Conservation (phyloP, 2,113 vertebrate genomes). For the Lynx canadensis region DNA sequence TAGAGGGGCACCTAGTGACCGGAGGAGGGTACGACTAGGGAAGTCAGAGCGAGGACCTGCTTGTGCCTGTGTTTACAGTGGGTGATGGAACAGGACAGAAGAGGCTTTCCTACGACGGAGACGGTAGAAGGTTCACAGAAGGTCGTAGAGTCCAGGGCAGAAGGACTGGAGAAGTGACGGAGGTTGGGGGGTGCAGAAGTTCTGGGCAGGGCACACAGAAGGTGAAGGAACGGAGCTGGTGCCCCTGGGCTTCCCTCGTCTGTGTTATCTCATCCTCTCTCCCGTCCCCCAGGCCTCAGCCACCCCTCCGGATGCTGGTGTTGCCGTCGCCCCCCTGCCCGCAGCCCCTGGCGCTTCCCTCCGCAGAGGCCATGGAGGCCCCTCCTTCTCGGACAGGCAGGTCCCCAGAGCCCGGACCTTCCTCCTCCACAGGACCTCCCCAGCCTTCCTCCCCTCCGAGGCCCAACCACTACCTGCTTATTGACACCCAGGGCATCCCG, state of each 20-base stretch:
- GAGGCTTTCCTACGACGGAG: not conserved
- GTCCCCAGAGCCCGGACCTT: slow-evolving; percentile 60
- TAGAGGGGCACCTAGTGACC: not conserved
- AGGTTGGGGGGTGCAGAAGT: not conserved
- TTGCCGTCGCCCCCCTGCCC: not conserved
- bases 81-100: not conserved
- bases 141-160: not conserved
- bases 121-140: not conserved
- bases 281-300: slow-evolving; percentile 3
- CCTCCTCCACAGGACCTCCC: slow-evolving; percentile 23
- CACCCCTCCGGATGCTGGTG: slow-evolving; percentile 58
- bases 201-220: not conserved
- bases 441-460: slow-evolving; percentile 3
- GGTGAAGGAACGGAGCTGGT: not conserved
- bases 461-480: slow-evolving; percentile 78
- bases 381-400: not conserved
- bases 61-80: not conserved
- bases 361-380: slow-evolving; percentile 58
- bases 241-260: not conserved
- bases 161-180: not conserved
- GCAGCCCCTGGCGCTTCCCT: not conserved
- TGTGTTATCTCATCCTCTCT: not conserved
- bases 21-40: not conserved
- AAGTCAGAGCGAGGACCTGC: not conserved
- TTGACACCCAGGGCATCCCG: slow-evolving; percentile 81